Evolutionary conservation across 2,888 invertebrate genomes (phyloP).

Genomic region (Chalcis sispes): DNA sequence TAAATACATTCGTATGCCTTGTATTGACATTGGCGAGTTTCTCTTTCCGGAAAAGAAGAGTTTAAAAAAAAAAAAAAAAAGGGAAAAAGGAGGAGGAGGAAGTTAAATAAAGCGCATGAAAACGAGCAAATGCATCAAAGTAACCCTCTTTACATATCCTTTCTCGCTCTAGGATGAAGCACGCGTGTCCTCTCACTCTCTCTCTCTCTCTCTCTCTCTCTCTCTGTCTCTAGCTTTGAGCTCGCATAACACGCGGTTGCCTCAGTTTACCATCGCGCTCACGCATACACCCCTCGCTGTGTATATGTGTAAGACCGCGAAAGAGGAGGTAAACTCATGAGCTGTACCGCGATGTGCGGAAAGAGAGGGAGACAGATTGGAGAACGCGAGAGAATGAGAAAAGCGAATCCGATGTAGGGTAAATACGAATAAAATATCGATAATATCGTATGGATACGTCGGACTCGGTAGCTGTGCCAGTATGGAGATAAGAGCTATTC

Average conservation of each 20-base stretch:
- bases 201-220: background rate
- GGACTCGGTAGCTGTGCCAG: constrained; percentile 20
- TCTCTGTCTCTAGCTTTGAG: constrained; percentile 1
- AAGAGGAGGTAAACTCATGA: constrained; percentile 40
- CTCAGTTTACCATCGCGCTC: no score
- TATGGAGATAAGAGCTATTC: constrained; percentile 55
- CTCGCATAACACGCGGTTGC: no score
- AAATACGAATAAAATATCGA: constrained; percentile 68
- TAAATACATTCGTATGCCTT: constrained; percentile 57
- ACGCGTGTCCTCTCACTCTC: constrained; percentile 5
- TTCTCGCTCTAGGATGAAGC: constrained; percentile 43
- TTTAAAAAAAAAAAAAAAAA: constrained; percentile 35
- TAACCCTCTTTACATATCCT: constrained; percentile 21
- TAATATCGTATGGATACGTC: constrained; percentile 60
- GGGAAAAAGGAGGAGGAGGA: background rate
- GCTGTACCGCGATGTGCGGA: constrained; percentile 31
- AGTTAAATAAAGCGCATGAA: constrained; percentile 55
- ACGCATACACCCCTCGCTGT: no score
- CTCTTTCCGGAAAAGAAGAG: constrained; percentile 21
- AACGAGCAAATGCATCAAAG: constrained; percentile 59
- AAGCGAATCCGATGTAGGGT: constrained; percentile 61
- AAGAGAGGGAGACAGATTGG: no score
- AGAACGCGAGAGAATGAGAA: constrained; percentile 33
- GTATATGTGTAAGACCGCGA: background rate
- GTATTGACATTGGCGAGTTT: constrained; percentile 53